Base-by-base conservation (phyloP, 2,113 vertebrate species). In the Halcyon senegalensis region DNA sequence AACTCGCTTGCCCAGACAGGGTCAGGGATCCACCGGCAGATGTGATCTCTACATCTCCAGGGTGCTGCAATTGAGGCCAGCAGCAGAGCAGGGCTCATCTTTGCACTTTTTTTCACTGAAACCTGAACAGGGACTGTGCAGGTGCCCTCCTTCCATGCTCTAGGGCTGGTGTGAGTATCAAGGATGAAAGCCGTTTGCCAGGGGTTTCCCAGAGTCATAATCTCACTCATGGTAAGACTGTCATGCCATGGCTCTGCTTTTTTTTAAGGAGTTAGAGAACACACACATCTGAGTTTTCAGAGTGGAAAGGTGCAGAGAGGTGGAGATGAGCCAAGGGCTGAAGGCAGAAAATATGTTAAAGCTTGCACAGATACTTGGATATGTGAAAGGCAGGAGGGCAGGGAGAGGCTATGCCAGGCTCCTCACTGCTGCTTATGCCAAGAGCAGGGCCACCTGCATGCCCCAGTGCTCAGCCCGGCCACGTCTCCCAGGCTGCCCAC, bases 391-490 rank as follows among this genome's bases (percentile, higher is more conserved):
- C 19, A 9, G 28, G 16, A 81, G 33, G 14, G 11, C 16, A 50
- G 37, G 17, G 25, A 37, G 5, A 50, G 28, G 27, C 39, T 8
- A 12, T 20, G 19, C 10, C 3, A 3, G 46, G 16, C 23, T 53
- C 24, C 30, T 46, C 33, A 1, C 64, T 63, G 43, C 53, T 43
- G 13, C 64, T 63, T 1, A 0, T 18, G 30, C 33, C 48, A 56
- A 68, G 31, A 48, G 21, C 9, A 41, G 43, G 55, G 16, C 13
- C 66, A 74, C 20, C 41, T 64, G 23, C 4, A 21, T 5, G 5
- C 10, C 35, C 19, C 0, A 0, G 9, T 30, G 62, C 41, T 31
- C 24, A 60, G 16, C 55, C 35, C 19, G 28, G 41, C 31, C 10
- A 2, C 3, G 28, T 16, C 31, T 31, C 13, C 27, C 70, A n/a